Percentiles rank a stretch among this genome's conserved stretches.
Evolutionary conservation across 2,888 invertebrate genomes (phyloP).

Genomic region (Gnatocerus cornutus): DNA sequence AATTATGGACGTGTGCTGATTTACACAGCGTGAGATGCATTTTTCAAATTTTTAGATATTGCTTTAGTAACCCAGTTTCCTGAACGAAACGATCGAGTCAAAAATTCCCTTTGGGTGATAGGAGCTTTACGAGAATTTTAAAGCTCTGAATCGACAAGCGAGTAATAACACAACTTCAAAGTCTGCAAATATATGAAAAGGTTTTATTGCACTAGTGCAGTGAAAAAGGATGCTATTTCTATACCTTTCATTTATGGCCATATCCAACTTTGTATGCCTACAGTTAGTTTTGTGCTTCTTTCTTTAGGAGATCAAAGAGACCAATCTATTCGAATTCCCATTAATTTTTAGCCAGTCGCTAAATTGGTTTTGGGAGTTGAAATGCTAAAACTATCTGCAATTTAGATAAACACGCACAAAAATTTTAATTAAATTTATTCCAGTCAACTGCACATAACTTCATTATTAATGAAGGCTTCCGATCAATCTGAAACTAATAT

Average conservation of each 20-base stretch:
- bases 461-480: too few relatives aligned
- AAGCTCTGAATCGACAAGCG: not conserved
- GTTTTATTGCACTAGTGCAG: not conserved
- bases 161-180: not conserved
- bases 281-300: not conserved
- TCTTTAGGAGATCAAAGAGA: not conserved
- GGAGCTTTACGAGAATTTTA: constrained; percentile 7
- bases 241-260: constrained; percentile 2
- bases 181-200: constrained; percentile 2
- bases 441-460: too few relatives aligned
- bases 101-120: not conserved
- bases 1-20: constrained; percentile 19
- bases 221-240: not conserved
- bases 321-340: not conserved
- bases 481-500: too few relatives aligned
- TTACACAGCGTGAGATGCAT: constrained; percentile 22
- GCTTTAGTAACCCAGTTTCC: constrained; percentile 11
- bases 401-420: too few relatives aligned
- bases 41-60: constrained; percentile 12
- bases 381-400: too few relatives aligned
- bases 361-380: too few relatives aligned
- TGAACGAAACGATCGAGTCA: constrained; percentile 1
- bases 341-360: too few relatives aligned
- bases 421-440: too few relatives aligned
- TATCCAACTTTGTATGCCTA: not conserved